A percentile compares a stretch with the other conserved stretches of the same genome.
phyloP scores from a whole-genome alignment of 2,113 vertebrate genomes.

The Chunga burmeisteri region DNA sequence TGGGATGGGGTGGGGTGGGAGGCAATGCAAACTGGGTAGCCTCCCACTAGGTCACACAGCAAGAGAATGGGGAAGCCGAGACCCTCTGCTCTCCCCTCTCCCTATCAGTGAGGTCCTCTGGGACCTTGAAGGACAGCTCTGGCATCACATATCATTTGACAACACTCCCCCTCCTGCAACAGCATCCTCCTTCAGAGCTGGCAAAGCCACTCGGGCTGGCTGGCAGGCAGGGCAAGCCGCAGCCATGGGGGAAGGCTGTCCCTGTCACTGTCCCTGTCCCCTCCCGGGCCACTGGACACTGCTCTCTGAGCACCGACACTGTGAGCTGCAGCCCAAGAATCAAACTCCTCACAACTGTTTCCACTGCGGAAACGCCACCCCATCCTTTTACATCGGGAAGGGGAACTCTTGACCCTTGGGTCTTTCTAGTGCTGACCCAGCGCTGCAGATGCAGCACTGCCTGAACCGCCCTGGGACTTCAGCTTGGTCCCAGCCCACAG shows the following conservation, averaged over 20 bases:
- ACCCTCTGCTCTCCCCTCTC: not conserved
- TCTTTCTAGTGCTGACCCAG: not conserved
- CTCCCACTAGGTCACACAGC: not conserved
- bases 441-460: not conserved
- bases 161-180: not conserved
- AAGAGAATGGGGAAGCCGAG: fast-evolving
- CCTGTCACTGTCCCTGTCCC: not conserved
- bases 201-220: not conserved
- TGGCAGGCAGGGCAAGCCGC: not conserved
- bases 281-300: not conserved
- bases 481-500: fast-evolving
- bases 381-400: slow-evolving; percentile 12
- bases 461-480: not conserved
- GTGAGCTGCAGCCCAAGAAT: not conserved
- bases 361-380: slow-evolving; percentile 42
- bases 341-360: not conserved
- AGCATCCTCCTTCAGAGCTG: not conserved
- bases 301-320: not conserved
- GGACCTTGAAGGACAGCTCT: not conserved
- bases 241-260: not conserved
- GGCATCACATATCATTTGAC: not conserved
- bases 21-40: not conserved
- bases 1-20: not conserved
- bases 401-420: not conserved
- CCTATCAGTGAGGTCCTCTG: not conserved